Conservation (phyloP, 2,888 invertebrate genomes). For the Crepidodera aurea region DNA sequence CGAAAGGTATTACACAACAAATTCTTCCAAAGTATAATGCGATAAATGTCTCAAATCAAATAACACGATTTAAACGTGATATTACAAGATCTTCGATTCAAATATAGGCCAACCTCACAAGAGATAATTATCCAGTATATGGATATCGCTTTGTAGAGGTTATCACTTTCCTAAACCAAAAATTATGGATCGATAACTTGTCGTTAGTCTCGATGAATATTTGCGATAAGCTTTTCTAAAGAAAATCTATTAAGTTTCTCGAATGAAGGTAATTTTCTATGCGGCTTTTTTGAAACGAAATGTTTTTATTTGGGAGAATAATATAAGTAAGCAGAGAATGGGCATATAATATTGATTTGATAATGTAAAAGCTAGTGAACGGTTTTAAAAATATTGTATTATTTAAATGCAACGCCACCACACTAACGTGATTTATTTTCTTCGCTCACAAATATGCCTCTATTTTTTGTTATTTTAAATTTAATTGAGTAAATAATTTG, state of each 20-base stretch:
- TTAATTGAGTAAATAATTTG: no score
- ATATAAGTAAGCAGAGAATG: neutral
- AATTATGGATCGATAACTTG: constrained; percentile 7
- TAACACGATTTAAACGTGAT: neutral
- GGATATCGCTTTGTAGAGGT: constrained; percentile 5
- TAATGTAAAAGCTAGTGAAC: neutral
- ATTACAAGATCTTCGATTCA: neutral
- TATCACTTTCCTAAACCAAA: constrained; percentile 15
- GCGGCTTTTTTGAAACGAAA: constrained; percentile 9
- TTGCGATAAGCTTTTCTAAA: constrained; percentile 25
- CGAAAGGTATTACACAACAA: no score
- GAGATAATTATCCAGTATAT: constrained; percentile 12
- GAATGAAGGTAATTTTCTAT: constrained; percentile 12
- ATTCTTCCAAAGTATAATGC: no score
- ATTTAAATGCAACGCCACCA: no score
- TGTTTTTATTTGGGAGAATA: constrained; percentile 12
- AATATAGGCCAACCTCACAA: neutral
- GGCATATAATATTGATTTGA: neutral
- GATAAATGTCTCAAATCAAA: neutral
- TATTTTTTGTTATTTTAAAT: no score
- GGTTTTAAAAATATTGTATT: no score
- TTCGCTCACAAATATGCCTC: no score
- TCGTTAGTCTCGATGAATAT: constrained; percentile 19
- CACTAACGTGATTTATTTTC: no score
- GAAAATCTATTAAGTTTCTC: constrained; percentile 10